These are phyloP conservation scores for Calvadosia cruxmelitensis DNA, from an alignment of 30 jellyfish, hydroid and myxozoan genomes.

Conservation along the genomic window DNA sequence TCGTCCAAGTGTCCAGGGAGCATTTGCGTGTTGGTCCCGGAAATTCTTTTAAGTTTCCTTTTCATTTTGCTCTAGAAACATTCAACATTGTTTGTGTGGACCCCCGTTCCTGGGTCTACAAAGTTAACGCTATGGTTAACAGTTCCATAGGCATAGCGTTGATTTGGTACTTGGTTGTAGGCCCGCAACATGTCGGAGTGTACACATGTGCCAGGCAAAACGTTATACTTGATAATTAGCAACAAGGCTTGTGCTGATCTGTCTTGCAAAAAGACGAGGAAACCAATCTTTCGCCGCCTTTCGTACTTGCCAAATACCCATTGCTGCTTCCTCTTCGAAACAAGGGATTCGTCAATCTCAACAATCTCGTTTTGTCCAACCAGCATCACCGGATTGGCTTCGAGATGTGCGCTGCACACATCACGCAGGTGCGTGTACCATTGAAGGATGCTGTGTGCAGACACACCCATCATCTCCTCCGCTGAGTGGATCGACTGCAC, in stretches of 20 bases:
- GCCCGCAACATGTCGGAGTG: slow-evolving; percentile 22
- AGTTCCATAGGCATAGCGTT: not conserved
- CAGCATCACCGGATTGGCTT: not conserved
- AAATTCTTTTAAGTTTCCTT: not conserved
- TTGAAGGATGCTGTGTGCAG: not conserved
- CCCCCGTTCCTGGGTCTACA: slow-evolving; percentile 27
- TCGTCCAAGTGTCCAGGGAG: not conserved
- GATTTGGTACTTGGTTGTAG: not conserved
- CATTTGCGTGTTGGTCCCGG: not conserved
- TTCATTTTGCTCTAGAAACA: slow-evolving; percentile 15
- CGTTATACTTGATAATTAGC: slow-evolving; percentile 3
- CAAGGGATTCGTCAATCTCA: slow-evolving; percentile 11
- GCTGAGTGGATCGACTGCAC: no score
- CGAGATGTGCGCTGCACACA: not conserved
- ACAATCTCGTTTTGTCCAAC: slow-evolving; percentile 22
- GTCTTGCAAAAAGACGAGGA: not conserved
- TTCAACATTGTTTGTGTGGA: slow-evolving; percentile 12
- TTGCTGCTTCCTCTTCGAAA: slow-evolving; percentile 12
- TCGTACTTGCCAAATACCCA: slow-evolving; percentile 39
- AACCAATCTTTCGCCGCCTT: slow-evolving; percentile 7
- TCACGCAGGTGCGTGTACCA: not conserved
- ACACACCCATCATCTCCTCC: not conserved
- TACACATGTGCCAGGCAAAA: slow-evolving; percentile 12
- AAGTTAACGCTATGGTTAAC: slow-evolving; percentile 9
- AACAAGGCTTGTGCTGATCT: slow-evolving; percentile 9